These are phyloP conservation scores for Condylura cristata DNA, from an alignment of 2,113 vertebrate species.

Conservation along the genomic window DNA sequence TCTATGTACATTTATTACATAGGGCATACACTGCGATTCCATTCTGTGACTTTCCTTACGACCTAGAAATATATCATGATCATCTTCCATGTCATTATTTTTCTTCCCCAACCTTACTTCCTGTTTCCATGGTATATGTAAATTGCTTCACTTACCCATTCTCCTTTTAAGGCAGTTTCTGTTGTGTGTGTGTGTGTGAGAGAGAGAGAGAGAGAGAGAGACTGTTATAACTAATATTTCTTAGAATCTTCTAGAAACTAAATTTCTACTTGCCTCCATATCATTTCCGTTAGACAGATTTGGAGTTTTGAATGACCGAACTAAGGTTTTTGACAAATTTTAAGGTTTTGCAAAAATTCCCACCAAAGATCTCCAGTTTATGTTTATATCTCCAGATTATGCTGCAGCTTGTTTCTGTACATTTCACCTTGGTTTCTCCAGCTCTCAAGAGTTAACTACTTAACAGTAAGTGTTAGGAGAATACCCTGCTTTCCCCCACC, in stretches of 20 bases:
- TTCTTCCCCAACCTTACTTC: neutral
- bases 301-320: neutral
- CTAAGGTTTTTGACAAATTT: neutral
- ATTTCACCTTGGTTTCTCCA: neutral
- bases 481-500: neutral
- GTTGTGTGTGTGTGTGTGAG: neutral
- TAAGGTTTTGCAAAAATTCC: neutral
- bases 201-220: too few species aligned
- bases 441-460: neutral
- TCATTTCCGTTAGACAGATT: neutral
- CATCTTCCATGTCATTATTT: neutral
- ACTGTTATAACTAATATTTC: neutral
- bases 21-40: neutral
- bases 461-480: neutral
- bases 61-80: neutral
- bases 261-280: neutral
- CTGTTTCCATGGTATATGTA: neutral
- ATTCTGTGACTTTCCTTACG: neutral
- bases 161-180: neutral
- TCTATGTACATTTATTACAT: neutral
- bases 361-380: neutral
- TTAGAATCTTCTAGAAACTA: constrained; percentile 14
- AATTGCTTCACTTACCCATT: neutral
- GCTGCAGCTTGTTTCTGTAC: neutral
- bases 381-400: neutral